Evolutionary conservation across 2,888 invertebrate species (phyloP), one percentile per base, ranked within the genome.

Genomic region (Aphodius granarius): DNA sequence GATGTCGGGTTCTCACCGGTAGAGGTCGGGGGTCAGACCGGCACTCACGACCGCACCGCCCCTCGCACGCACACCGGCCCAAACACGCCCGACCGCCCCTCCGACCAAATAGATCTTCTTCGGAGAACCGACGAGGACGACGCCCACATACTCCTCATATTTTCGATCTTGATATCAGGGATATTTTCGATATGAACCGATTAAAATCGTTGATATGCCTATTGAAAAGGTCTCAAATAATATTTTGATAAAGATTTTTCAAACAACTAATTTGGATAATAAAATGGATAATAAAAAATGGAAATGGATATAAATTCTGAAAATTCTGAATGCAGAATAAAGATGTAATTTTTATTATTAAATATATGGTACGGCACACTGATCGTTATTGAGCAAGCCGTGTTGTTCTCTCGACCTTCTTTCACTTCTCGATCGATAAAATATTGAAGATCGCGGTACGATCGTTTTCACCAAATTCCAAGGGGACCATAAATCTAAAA

Each of bases 41-140:
- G 79, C 79, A 80, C 81, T 83, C 84, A 83, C 83, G 84, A 80
- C 75, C 75, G 74, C 80, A 72, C 80, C 84, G 83, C 83, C 84
- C 80, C 79, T 77, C 80, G 82, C 83, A 84, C 83, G 83, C 83
- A 84, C 81, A 78, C 71, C 71, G 73, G 71, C 72, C 77, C 73
- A 77, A 76, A 77, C 77, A 77, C 75, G 77, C 76, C 78, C 76
- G 76, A 18, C 66, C 71, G 71, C 16, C 75, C 75, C 20, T 18
- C 21, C 43, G 43, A 43, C 43, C 43, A 43, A 43, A 43, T 43
- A 43, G 43, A 43, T 23, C 13, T 43, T 23, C 13, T 43, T 23
- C n/a, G 43, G 71, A 16, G 23, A 19, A 22, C 15, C 71, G 72
- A 19, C 68, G 20, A 20, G 6, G 68, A 68, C 19, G 68, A 68